A percentile compares a stretch with the other conserved stretches of the same genome.
phyloP scores from a whole-genome alignment of 2,113 vertebrate genomes.

The Myrmecophaga tridactyla region DNA sequence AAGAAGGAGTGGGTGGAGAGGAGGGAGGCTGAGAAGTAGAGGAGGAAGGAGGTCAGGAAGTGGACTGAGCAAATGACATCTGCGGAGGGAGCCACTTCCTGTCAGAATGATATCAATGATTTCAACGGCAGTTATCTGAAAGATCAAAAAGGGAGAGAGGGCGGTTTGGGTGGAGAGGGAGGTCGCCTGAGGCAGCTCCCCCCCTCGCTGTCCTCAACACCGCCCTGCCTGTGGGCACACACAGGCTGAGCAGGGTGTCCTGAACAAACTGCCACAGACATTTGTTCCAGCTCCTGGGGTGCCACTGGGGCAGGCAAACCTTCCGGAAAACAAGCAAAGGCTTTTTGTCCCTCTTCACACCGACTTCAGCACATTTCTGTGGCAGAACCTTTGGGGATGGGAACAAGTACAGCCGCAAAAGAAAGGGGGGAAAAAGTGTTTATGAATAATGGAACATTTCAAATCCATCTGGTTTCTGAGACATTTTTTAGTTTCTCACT shows the following conservation, averaged over 20 bases:
- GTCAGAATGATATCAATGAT: constrained; percentile 37
- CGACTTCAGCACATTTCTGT: constrained; percentile 67
- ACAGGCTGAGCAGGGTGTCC: constrained; percentile 13
- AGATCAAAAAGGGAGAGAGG: constrained; percentile 71
- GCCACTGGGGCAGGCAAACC: not conserved
- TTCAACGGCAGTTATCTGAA: constrained; percentile 64
- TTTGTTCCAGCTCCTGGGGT: not conserved
- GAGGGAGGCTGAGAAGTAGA: no score
- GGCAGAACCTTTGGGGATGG: constrained; percentile 85
- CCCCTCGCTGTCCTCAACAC: no score
- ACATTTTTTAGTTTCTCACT: constrained; percentile 87
- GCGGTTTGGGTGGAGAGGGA: not conserved
- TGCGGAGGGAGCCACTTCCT: constrained; percentile 62
- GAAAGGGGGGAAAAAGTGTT: constrained; percentile 77
- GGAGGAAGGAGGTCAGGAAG: not conserved
- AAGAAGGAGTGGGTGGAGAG: not conserved
- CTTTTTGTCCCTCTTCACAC: constrained; percentile 79
- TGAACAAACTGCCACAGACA: not conserved
- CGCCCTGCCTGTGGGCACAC: no score
- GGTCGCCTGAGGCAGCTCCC: no score
- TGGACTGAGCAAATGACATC: not conserved
- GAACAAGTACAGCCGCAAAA: constrained; percentile 82
- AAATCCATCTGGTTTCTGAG: constrained; percentile 90
- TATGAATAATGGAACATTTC: constrained; percentile 93
- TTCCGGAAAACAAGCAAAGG: constrained; percentile 60